Evolutionary conservation across 2,113 vertebrate species (phyloP).

Genomic region (Neodontobutis hainanensis): DNA sequence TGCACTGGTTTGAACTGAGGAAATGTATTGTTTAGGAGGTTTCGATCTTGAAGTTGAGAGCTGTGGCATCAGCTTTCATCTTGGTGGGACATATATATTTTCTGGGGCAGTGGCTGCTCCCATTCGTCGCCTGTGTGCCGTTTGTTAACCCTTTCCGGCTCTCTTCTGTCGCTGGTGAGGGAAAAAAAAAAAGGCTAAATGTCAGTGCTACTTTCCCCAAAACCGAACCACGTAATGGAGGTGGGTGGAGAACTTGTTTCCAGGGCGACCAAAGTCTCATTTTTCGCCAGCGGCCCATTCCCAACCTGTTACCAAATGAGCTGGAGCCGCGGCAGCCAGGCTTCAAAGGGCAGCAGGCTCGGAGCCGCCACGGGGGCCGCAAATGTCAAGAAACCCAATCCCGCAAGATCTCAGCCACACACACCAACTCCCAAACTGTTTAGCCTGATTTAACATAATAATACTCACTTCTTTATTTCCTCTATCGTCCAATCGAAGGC

Average conservation of each 20-base stretch:
- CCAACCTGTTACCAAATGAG: conserved; percentile 97
- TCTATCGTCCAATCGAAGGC: conserved; percentile 24
- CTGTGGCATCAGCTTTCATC: neutral
- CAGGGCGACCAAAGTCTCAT: conserved; percentile 85
- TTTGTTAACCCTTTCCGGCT: conserved; percentile 28
- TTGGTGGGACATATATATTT: neutral
- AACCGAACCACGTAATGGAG: conserved; percentile 54
- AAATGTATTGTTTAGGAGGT: neutral
- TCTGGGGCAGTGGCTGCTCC: neutral
- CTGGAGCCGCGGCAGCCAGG: conserved; percentile 67
- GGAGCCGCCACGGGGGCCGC: conserved; percentile 78
- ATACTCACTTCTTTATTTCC: neutral
- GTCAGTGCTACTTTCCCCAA: conserved; percentile 68
- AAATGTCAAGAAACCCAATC: conserved; percentile 88
- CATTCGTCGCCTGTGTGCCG: conserved; percentile 17
- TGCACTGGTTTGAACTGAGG: neutral
- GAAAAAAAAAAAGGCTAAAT: conserved; percentile 65
- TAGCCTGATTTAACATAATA: conserved; percentile 1
- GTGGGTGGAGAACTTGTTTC: conserved; percentile 79
- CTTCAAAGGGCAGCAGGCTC: conserved; percentile 82
- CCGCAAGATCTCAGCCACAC: neutral
- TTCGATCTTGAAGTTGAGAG: neutral
- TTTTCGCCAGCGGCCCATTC: conserved; percentile 90
- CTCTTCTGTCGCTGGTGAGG: conserved; percentile 22
- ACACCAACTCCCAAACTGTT: neutral